phyloP scores from a whole-genome alignment of 2,113 vertebrate species.

The Tachycineta bicolor region DNA sequence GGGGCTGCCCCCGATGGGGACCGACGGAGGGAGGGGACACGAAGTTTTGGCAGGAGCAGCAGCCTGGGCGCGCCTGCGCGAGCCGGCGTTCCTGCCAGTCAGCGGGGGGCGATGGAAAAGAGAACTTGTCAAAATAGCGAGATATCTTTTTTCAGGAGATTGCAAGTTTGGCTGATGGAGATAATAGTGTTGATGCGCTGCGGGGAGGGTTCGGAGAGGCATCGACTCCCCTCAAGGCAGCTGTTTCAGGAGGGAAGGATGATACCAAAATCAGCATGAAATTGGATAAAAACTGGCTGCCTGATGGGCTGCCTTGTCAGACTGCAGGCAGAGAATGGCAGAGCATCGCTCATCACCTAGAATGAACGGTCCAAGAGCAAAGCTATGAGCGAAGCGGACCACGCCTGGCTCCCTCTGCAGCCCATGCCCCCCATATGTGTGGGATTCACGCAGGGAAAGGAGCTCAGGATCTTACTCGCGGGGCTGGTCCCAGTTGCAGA shows the following conservation, averaged over 20 bases:
- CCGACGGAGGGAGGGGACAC: too few relatives aligned
- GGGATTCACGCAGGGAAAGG: background rate
- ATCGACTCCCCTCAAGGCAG: background rate
- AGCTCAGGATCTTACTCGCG: background rate
- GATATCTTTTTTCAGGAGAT: conserved; percentile 45
- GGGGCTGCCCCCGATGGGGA: too few relatives aligned
- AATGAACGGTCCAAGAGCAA: background rate
- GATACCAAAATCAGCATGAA: conserved; percentile 34
- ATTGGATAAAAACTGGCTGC: conserved; percentile 2
- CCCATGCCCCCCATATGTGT: rapidly evolving
- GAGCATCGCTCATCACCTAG: background rate
- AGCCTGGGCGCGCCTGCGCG: too few relatives aligned
- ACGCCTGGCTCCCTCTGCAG: background rate
- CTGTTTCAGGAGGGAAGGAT: background rate
- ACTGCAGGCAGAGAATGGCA: background rate
- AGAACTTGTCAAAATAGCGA: conserved; percentile 56
- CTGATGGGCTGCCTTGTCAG: background rate
- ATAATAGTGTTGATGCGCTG: conserved; percentile 36
- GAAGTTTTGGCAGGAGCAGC: too few relatives aligned
- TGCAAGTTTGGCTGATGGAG: conserved; percentile 59
- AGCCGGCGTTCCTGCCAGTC: too few relatives aligned
- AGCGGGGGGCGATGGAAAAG: background rate
- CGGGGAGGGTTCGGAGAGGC: background rate
- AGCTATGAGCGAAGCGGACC: background rate
- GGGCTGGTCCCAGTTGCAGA: background rate